These are phyloP conservation scores for Spinus olivaceus DNA, from an alignment of 2,797 vertebrate genomes.

Conservation along the genomic window DNA sequence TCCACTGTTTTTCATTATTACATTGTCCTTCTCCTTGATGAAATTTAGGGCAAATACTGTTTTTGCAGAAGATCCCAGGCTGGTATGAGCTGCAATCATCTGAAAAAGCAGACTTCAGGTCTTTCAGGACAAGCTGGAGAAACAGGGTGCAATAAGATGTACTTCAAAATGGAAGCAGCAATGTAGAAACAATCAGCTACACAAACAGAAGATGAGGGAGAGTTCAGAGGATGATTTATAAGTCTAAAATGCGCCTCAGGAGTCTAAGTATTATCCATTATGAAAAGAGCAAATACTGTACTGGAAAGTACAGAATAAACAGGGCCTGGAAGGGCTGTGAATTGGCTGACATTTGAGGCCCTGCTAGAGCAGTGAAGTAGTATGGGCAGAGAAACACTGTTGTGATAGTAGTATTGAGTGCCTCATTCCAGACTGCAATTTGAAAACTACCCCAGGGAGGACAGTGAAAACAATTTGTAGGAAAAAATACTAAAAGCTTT, in stretches of 20 bases:
- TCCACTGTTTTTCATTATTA: background rate
- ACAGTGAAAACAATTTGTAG: background rate
- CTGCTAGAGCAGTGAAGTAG: background rate
- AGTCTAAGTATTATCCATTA: background rate
- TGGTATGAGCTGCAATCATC: background rate
- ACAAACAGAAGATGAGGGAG: background rate
- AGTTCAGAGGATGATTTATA: background rate
- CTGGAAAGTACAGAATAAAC: background rate
- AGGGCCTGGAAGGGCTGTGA: background rate
- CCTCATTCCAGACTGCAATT: background rate
- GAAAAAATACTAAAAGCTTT: background rate
- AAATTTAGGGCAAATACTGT: background rate
- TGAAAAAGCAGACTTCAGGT: background rate
- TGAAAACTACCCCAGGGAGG: background rate
- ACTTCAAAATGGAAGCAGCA: background rate
- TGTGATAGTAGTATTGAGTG: background rate
- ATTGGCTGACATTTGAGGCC: background rate
- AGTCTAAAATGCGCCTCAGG: background rate
- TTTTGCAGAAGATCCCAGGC: background rate
- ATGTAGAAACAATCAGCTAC: background rate
- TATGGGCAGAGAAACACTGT: background rate
- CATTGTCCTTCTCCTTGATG: rapidly evolving
- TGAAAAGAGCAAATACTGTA: background rate
- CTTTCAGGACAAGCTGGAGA: background rate
- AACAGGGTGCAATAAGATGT: background rate